Conservation (phyloP, 1,140 invertebrate genomes). For the Brachionus sp. region DNA sequence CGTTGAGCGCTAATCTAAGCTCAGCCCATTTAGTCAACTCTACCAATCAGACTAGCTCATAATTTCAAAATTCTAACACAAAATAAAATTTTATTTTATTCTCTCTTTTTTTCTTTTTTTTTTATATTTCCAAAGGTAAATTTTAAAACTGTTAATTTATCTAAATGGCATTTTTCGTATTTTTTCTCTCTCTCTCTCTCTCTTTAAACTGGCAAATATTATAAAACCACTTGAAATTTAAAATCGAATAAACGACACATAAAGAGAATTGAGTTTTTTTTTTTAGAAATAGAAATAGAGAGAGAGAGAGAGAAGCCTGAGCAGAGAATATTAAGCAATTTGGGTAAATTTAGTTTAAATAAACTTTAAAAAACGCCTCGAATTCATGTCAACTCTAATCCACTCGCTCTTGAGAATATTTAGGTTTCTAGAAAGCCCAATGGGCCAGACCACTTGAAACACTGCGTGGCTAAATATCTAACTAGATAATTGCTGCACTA, state of each 20-base stretch:
- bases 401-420: conserved; percentile 7
- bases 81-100: not conserved
- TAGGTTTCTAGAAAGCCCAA: conserved; percentile 1
- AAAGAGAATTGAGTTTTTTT: not conserved
- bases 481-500: not conserved
- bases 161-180: conserved; percentile 9
- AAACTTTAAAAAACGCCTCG: conserved; percentile 26
- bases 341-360: conserved; percentile 29
- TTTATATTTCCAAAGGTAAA: conserved; percentile 9
- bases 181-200: not conserved
- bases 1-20: not conserved
- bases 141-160: conserved; percentile 42
- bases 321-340: conserved; percentile 19
- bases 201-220: conserved; percentile 21
- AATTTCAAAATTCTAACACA: not conserved
- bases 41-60: not conserved
- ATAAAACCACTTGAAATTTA: conserved; percentile 40
- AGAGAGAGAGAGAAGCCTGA: conserved; percentile 13
- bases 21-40: not conserved
- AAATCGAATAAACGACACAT: not conserved
- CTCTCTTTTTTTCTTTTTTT: not conserved
- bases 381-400: conserved; percentile 35
- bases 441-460: conserved; percentile 6
- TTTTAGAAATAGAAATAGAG: not conserved
- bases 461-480: not conserved